Base-by-base conservation (phyloP, 2,113 vertebrate species). In the Hiodon tergisus region DNA sequence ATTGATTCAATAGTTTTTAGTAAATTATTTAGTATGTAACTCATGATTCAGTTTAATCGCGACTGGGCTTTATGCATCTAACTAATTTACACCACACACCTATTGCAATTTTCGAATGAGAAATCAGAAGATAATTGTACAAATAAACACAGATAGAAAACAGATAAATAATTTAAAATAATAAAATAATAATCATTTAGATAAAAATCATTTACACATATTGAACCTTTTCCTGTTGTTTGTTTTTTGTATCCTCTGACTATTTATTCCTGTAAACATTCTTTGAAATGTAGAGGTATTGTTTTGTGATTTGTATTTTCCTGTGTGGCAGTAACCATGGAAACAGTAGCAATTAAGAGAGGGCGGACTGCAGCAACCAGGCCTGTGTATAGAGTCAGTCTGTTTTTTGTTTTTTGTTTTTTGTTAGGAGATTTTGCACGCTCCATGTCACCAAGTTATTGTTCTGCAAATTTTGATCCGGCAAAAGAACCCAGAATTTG, bases 341-440 rank as follows among this genome's bases (percentile, higher is more conserved):
- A 85, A 85, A 85, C 80, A 48, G 16, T 17, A 77, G 78, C 79
- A 85, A 82, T 81, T 83, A 82, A 83, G 76, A 82, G 82, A 83
- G 78, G 77, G 72, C 75, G 75, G 71, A 76, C 81, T 76, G 78
- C 77, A 80, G 73, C 76, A 81, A 79, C 76, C 72, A 81, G 82
- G 65, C 72, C 75, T 71, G 62, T 80, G 67, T 77, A 72, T 74
- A 75, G 69, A 79, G 72, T 67, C 73, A 75, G 58, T 59, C 58
- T 73, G 78, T 77, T 72, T 75, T 73, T 67, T 51, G 61, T 79
- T 65, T 52, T 60, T 69, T 76, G 55, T 83, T 73, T 72, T 57
- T 69, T 48, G 48, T 55, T 73, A 53, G 59, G 61, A 74, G 77
- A 76, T 81, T 71, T 74, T 79, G 78, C 81, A 83, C 72, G 80